A percentile compares a stretch with the other conserved stretches of the same genome.
phyloP scores from a whole-genome alignment of 2,888 invertebrate species.

The Gandaritis pyraliata region DNA sequence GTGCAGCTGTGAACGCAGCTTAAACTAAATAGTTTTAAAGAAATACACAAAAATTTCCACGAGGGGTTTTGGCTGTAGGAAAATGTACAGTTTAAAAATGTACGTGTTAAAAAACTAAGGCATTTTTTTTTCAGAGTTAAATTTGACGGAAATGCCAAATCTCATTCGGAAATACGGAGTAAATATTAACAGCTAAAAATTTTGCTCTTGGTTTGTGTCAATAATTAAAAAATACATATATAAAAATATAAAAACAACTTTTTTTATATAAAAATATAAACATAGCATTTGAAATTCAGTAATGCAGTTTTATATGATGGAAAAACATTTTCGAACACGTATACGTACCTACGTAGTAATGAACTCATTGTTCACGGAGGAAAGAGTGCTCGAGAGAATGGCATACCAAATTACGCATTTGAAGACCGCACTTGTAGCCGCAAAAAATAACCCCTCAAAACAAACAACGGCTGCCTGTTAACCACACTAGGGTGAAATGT shows the following conservation, averaged over 20 bases:
- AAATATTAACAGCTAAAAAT: too few relatives aligned
- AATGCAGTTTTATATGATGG: not conserved
- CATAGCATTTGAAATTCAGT: constrained; percentile 8
- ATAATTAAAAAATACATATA: too few relatives aligned
- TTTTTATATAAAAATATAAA: too few relatives aligned
- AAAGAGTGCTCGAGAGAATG: constrained; percentile 36
- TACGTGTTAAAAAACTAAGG: not conserved
- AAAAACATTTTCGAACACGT: constrained; percentile 19
- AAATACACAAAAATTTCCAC: constrained; percentile 20
- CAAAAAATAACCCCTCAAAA: constrained; percentile 48
- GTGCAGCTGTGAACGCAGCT: constrained; percentile 26
- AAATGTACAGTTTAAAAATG: constrained; percentile 1
- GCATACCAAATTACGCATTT: constrained; percentile 47
- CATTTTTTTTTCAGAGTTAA: too few relatives aligned
- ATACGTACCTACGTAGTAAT: constrained; percentile 21
- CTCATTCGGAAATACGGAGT: too few relatives aligned
- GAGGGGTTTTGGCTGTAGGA: constrained; percentile 3
- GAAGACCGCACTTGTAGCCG: constrained; percentile 48
- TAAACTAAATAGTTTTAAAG: constrained; percentile 29
- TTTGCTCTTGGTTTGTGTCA: too few relatives aligned
- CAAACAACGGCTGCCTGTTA: constrained; percentile 45
- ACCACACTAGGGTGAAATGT: constrained; percentile 38
- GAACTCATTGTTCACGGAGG: constrained; percentile 41
- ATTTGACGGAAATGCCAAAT: not conserved
- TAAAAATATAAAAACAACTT: too few relatives aligned